phyloP scores from a whole-genome alignment of 2,888 invertebrate species.

The Dynastes grantii region DNA sequence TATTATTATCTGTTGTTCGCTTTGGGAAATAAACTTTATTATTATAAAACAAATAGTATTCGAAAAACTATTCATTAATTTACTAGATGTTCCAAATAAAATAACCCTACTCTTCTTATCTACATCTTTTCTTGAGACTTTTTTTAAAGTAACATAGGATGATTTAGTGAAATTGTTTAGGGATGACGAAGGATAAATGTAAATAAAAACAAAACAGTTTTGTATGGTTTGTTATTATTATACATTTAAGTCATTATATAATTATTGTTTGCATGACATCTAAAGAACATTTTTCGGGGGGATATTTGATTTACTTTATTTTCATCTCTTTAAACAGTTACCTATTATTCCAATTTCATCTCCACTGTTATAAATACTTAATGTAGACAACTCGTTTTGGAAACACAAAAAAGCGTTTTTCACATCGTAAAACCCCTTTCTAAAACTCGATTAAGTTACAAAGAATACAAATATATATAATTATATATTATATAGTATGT shows the following conservation, averaged over 20 bases:
- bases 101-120: too few species aligned
- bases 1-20: too few species aligned
- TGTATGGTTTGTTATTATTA: constrained; percentile 63
- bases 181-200: not conserved
- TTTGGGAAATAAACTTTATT: too few species aligned
- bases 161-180: not conserved
- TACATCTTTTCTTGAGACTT: too few species aligned
- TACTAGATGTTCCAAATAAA: too few species aligned
- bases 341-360: constrained; percentile 28
- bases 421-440: constrained; percentile 31
- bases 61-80: too few species aligned
- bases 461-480: constrained; percentile 64
- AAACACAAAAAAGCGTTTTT: constrained; percentile 67
- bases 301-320: constrained; percentile 52
- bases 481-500: constrained; percentile 36
- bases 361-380: constrained; percentile 39
- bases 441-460: constrained; percentile 53
- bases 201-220: constrained; percentile 29
- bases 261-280: constrained; percentile 70
- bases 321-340: constrained; percentile 35
- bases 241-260: constrained; percentile 71
- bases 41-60: too few species aligned
- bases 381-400: constrained; percentile 32
- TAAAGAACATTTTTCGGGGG: constrained; percentile 64
- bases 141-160: not conserved